Base-by-base conservation (phyloP, 1,140 invertebrate genomes). In the Chionoecetes opilio region DNA sequence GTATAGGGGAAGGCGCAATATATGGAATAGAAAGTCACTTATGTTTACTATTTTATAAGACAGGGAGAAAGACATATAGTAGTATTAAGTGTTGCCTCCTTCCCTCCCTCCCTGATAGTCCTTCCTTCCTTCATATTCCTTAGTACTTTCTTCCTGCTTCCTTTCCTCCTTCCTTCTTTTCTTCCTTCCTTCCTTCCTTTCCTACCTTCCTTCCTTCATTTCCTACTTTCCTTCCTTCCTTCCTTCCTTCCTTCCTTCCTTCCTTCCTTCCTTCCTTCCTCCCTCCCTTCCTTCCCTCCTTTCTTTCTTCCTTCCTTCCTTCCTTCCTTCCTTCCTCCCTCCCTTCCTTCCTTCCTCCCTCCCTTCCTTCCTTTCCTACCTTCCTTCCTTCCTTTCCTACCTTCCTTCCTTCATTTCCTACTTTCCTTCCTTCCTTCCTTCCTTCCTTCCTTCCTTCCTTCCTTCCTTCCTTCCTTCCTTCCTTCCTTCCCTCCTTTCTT, bases 1-100 rank as follows among this genome's bases (percentile, higher is more conserved):
- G 46, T 53, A 17, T 53, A 53, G 11, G 46, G 46, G 38, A 41
- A 14, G 46, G 21, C 46, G n/a, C 46, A 53, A 53, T 53, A 53
- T 53, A 53, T 9, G 14, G 46, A 53, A 17, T 2, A 53, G 46
- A 53, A 53, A 17, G 46, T 9, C 0, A 14, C n/a, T 75, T 75
- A 6, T 75, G 21, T 11, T 2, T 75, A n/a, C 21, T 6, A n/a
- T 1, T 75, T 75, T 75, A n/a, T n/a, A 75, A 75, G 63, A 75
- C n/a, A n/a, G 63, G n/a, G 63, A 75, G n/a, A n/a, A n/a, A 75
- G 63, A n/a, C 63, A n/a, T 75, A n/a, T 75, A 75, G 26, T 75
- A 75, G 6, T 75, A 75, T 75, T 75, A n/a, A 75, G 63, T 75
- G 63, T 26, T n/a, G 21, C n/a, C 63, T 75, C 6, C 63, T n/a